Evolutionary conservation across 2,888 invertebrate genomes (phyloP), one percentile per base, ranked within the genome.

Genomic region (Lithophane semibrunnea): DNA sequence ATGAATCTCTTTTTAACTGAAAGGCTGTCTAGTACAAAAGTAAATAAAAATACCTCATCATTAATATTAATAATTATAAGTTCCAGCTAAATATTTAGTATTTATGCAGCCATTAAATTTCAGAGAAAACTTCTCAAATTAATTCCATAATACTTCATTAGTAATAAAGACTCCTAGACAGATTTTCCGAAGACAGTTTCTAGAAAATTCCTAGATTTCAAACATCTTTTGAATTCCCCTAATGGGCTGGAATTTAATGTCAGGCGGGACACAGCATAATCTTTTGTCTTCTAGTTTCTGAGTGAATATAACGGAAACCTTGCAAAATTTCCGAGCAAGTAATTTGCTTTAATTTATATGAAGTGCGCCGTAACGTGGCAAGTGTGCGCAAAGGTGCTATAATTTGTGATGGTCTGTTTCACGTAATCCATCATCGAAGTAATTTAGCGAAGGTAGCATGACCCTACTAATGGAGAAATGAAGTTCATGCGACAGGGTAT

Each of bases 381-480:
- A 87, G 80, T 81, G 75, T 72, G 72, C 77, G 81, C 73, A 83
- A 85, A 88, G 83, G 84, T 81, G 74, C 60, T 75, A 73, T 88
- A 89, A 90, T 90, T 90, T 87, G 84, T 89, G 88, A 90, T 88
- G 85, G 77, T 80, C 84, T 85, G 87, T 88, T 88, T 85, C 82
- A 79, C 80, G 89, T 89, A 86, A 92, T 92, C 91, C 88, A 92
- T 92, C 92, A 92, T 91, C 85, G 74, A 73, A 75, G 90, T 90
- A 91, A 92, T 91, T 92, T 91, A 88, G 88, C 90, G 76, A 88
- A 90, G 91, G 90, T 90, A 86, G 87, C 89, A 89, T 90, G 91
- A 90, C 89, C 88, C 82, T 83, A 75, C 88, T 92, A 92, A 92
- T 92, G 92, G 92, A 91, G 88, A 86, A 92, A 92, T 91, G 89